Evolutionary conservation across 2,797 vertebrate species (phyloP).

Genomic region (Microctenopoma stevenorrisi): DNA sequence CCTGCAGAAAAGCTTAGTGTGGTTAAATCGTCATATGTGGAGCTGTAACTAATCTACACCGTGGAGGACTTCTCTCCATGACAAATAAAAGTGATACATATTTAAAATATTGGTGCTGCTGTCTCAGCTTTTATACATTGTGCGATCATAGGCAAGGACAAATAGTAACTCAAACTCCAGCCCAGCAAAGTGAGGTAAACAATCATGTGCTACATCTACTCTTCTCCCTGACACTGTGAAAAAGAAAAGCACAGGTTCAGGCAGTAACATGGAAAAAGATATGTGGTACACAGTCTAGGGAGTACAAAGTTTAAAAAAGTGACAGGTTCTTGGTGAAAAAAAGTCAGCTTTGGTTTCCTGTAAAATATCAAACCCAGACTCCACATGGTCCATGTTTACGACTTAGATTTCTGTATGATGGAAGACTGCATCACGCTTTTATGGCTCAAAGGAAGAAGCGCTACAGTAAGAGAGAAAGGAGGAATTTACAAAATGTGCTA

Average conservation of each 20-base stretch:
- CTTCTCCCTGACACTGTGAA: conserved; percentile 7
- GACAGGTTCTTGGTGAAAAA: conserved; percentile 47
- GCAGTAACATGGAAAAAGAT: conserved; percentile 42
- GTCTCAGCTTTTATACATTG: conserved; percentile 17
- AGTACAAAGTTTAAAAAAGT: conserved; percentile 46
- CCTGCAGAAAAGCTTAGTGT: conserved; percentile 22
- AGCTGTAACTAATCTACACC: conserved; percentile 26
- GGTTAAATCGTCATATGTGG: conserved; percentile 7
- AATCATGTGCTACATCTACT: conserved; percentile 15
- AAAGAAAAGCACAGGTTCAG: conserved; percentile 37
- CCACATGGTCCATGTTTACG: conserved; percentile 36
- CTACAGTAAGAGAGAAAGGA: conserved; percentile 43
- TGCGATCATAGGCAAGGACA: conserved; percentile 22
- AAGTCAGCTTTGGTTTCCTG: conserved; percentile 42
- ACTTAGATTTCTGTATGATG: conserved; percentile 50
- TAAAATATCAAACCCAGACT: conserved; percentile 30
- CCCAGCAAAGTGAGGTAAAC: conserved; percentile 38
- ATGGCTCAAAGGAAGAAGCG: conserved; percentile 49
- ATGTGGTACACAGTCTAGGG: conserved; percentile 49
- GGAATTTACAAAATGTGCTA: conserved; percentile 59
- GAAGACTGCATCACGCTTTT: conserved; percentile 51
- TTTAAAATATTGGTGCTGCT: conserved; percentile 28
- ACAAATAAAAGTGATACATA: conserved; percentile 22
- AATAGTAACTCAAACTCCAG: conserved; percentile 22
- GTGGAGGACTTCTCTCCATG: conserved; percentile 11